Base-by-base conservation (phyloP, 1,140 invertebrate genomes). In the Trachymyrmex septentrionalis region DNA sequence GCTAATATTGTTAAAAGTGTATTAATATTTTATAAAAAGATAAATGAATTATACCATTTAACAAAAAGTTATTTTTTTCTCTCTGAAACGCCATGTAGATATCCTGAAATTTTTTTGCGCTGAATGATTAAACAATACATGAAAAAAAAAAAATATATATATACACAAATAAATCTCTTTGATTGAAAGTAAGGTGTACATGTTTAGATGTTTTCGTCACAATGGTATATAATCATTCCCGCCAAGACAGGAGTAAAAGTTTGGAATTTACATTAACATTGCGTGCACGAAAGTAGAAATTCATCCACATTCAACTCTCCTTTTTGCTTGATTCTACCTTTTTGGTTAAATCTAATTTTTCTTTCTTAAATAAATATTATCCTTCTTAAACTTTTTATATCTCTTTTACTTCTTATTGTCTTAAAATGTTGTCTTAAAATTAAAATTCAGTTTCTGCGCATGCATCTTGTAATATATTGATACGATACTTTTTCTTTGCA, bases 161-260 rank as follows among this genome's bases (percentile, higher is more conserved):
- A 30, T 30, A 1, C 44, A 14, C 0, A 48, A 19, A 66, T 66
- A 66, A 80, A 80, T 80, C 50, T 16, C 7, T 50, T 50, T 44
- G 14, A 27, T 57, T 12, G 30, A 63, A 76, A 63, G 19, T 63
- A 63, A 61, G 27, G 10, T 21, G 19, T 30, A 44, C 9, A 69
- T 38, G 64, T 69, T 34, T 57, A 14, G 9, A 71, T 19, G 21
- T 71, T 81, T 71, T 81, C 78, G 64, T 81, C 53, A 81, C 78
- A 81, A 53, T 71, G 50, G 16, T 81, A 69, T 66, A 38, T 69
- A 71, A 81, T 81, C 21, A 81, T 55, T 71, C 66, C 71, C 78
- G 64, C 50, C 64, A 50, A 78, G 78, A 81, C 34, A 71, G 66
- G 66, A 81, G 78, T 81, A 81, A 81, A 81, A 81, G 78, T 81